These are phyloP conservation scores for Neomonachus schauinslandi DNA, from an alignment of 2,113 vertebrate genomes.

Conservation along the genomic window DNA sequence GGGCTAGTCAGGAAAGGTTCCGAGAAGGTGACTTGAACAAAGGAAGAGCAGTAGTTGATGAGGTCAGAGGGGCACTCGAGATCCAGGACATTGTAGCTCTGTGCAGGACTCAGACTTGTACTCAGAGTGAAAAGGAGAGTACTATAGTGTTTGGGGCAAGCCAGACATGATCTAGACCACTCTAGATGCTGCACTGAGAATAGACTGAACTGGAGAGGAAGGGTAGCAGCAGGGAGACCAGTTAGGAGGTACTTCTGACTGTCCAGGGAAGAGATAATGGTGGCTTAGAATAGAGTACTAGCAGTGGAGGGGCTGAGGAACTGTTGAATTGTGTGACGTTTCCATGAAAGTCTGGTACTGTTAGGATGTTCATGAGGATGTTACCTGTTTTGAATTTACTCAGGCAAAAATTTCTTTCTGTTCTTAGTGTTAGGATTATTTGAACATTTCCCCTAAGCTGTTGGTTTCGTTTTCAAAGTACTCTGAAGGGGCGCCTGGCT, in stretches of 20 bases:
- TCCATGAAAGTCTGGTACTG: background rate
- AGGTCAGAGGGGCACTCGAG: background rate
- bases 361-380: background rate
- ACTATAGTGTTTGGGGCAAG: background rate
- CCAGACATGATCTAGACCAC: background rate
- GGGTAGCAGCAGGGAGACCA: background rate
- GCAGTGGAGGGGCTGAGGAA: background rate
- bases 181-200: background rate
- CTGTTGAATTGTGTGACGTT: background rate
- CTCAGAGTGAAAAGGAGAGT: background rate
- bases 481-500: background rate
- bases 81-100: background rate
- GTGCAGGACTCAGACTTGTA: background rate
- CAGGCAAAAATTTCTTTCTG: background rate
- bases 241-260: background rate
- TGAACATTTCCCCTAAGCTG: background rate
- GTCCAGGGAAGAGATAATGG: background rate
- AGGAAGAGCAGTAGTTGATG: background rate
- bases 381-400: background rate
- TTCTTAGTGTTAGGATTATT: background rate
- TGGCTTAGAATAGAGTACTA: background rate
- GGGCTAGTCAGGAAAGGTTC: background rate
- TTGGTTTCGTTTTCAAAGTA: background rate
- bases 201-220: background rate
- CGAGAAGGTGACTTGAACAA: background rate